A percentile compares a stretch with the other conserved stretches of the same genome.
Conservation (phyloP, 2,797 vertebrate genomes). For the Remorina albescens region DNA sequence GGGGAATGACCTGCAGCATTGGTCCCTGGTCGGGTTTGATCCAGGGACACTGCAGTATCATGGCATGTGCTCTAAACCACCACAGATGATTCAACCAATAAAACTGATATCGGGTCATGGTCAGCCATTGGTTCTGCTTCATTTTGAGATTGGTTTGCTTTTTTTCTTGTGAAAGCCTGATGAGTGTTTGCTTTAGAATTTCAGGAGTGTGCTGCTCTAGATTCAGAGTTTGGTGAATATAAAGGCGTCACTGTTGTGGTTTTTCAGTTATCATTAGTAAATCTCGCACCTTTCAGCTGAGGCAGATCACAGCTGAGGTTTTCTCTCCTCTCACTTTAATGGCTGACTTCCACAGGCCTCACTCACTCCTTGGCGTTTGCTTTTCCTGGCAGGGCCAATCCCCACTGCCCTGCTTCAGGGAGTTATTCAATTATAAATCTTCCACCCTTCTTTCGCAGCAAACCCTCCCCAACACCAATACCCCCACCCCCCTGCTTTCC, state of each 20-base stretch:
- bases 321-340: slow-evolving; percentile 72
- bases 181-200: slow-evolving; percentile 22
- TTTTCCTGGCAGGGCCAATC: slow-evolving; percentile 80
- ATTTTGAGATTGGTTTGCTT: background rate
- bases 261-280: slow-evolving; percentile 72
- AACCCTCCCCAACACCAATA: background rate
- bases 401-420: slow-evolving; percentile 75
- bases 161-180: background rate
- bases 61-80: too few relatives aligned
- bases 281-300: slow-evolving; percentile 68
- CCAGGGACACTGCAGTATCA: too few relatives aligned
- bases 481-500: slow-evolving; percentile 35
- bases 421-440: slow-evolving; percentile 86
- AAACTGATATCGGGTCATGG: background rate
- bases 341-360: slow-evolving; percentile 70
- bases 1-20: too few relatives aligned
- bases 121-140: background rate
- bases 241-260: slow-evolving; percentile 50
- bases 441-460: slow-evolving; percentile 59
- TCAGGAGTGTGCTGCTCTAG: background rate
- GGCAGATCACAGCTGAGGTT: slow-evolving; percentile 57
- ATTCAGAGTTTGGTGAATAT: slow-evolving; percentile 4
- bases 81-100: background rate
- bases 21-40: too few relatives aligned
- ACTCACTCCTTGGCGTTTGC: slow-evolving; percentile 71